Conservation (phyloP, 2,797 vertebrate species). For the Hemibagrus guttatus region DNA sequence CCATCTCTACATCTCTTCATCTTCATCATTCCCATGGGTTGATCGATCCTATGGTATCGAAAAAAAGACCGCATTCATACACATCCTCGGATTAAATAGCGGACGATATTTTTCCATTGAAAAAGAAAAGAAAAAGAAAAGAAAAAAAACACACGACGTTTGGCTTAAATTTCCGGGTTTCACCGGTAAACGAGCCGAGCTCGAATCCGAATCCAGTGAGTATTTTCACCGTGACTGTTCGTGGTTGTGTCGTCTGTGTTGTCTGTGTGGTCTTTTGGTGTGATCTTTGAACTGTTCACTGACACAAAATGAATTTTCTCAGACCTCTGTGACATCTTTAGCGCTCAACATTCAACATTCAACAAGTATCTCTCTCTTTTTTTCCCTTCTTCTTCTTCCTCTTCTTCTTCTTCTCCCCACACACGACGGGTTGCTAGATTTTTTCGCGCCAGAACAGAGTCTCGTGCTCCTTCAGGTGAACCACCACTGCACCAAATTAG, state of each 20-base stretch:
- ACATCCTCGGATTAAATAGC: constrained; percentile 66
- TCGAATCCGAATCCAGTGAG: constrained; percentile 76
- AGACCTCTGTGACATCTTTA: neutral
- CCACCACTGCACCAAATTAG: constrained; percentile 21
- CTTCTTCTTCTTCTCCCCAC: no score
- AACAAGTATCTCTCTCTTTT: constrained; percentile 70
- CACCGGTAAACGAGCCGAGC: constrained; percentile 64
- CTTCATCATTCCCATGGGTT: constrained; percentile 50
- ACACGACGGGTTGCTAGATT: neutral
- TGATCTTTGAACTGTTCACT: neutral
- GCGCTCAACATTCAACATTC: constrained; percentile 63
- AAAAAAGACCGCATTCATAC: constrained; percentile 46
- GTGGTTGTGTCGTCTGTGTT: constrained; percentile 53
- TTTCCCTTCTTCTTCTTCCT: no score
- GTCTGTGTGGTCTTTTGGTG: neutral
- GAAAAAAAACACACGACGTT: constrained; percentile 49
- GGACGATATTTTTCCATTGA: constrained; percentile 61
- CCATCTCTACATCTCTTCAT: constrained; percentile 18
- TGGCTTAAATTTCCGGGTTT: constrained; percentile 67
- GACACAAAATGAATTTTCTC: neutral
- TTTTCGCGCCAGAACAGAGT: constrained; percentile 33
- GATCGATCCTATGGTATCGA: constrained; percentile 50
- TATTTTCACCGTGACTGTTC: constrained; percentile 65
- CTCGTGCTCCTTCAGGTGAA: constrained; percentile 41
- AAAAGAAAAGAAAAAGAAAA: constrained; percentile 55